phyloP scores from a whole-genome alignment of 2,888 invertebrate species.

The Tiphia femorata region DNA sequence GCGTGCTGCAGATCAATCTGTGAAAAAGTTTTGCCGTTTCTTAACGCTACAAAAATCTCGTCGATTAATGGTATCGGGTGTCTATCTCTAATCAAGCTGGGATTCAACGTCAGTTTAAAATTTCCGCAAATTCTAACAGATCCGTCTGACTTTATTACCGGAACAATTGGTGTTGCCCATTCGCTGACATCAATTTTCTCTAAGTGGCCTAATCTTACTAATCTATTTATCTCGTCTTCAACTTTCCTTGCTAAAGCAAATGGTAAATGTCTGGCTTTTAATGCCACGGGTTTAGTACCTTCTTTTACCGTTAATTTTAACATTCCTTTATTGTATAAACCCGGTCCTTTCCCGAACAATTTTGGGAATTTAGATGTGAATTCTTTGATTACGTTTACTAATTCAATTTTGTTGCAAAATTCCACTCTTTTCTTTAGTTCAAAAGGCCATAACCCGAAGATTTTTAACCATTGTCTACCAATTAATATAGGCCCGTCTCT shows the following conservation, averaged over 20 bases:
- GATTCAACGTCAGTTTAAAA: conserved; percentile 50
- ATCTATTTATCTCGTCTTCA: conserved; percentile 20
- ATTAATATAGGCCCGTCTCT: conserved; percentile 39
- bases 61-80: conserved; percentile 46
- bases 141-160: conserved; percentile 46
- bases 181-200: conserved; percentile 41
- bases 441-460: conserved; percentile 36
- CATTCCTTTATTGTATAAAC: conserved; percentile 27
- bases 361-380: conserved; percentile 13
- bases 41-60: conserved; percentile 41
- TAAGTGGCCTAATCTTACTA: conserved; percentile 34
- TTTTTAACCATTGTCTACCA: conserved; percentile 44
- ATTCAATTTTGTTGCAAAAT: neutral
- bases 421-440: conserved; percentile 3
- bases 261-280: conserved; percentile 40
- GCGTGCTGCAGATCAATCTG: conserved; percentile 38
- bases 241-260: conserved; percentile 30
- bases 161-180: conserved; percentile 56
- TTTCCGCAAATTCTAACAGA: conserved; percentile 44
- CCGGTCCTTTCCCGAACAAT: conserved; percentile 23
- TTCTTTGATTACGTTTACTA: conserved; percentile 3
- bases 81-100: conserved; percentile 39
- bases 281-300: conserved; percentile 27
- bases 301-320: conserved; percentile 29
- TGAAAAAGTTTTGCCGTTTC: conserved; percentile 41